Evolutionary conservation across 2,113 vertebrate species (phyloP), one percentile per base, ranked within the genome.

Genomic region (Cottus gobio): DNA sequence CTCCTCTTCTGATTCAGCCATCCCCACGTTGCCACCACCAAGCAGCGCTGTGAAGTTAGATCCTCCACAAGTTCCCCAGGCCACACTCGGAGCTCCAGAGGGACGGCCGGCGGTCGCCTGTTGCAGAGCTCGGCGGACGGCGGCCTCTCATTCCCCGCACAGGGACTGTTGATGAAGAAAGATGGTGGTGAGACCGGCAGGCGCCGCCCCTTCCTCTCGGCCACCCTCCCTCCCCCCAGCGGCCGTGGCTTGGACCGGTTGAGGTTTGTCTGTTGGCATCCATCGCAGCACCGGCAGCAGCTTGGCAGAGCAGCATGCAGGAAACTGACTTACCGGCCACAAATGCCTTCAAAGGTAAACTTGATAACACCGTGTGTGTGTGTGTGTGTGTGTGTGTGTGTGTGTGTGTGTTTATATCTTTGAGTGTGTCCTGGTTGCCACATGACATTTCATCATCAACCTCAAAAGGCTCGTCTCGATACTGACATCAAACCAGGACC

Each of bases 331-430:
- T 96, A 93, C 97, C 97, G 91, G 97, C 96, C 94, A 98, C 97
- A 93, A 96, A 97, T 93, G 96, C 97, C 95, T 98, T 98, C 94
- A 97, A 97, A 98, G 97, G 98, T 98, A 96, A 95, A 88, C 24
- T 8, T 8, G 4, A 63, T 26, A 8, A 30, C 48, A 11, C 28
- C 36, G 26, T 46, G 1, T 70, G 15, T 42, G 69, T 60, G 56
- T 79, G 18, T 69, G 22, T 44, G 26, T 79, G 50, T 72, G 44
- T 31, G 48, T 44, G 13, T 44, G 12, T 15, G 12, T 79, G 30
- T 85, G 24, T 65, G 62, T 64, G 62, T 31, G 31, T 31, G 31
- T 31, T 2, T 31, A 5, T 31, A 5, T 31, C 3, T 31, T 2
- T 31, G 1, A n/a, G n/a, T n/a, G n/a, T n/a, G n/a, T n/a, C n/a